phyloP scores from a whole-genome alignment of 1,140 invertebrate species.

The Saccostrea cuccullata region DNA sequence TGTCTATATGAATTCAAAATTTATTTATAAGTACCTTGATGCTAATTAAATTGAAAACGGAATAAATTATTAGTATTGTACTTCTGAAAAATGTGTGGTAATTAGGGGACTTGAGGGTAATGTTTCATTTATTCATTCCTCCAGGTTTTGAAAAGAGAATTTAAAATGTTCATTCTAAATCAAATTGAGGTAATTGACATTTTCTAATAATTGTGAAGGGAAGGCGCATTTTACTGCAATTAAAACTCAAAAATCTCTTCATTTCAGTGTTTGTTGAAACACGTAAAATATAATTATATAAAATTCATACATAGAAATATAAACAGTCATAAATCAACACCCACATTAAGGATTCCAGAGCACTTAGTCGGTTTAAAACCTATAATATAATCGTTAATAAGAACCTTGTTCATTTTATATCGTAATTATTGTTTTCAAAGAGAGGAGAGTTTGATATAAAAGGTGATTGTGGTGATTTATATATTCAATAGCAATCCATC shows the following conservation, averaged over 20 bases:
- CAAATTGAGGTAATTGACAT: too few species aligned
- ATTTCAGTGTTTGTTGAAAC: neutral
- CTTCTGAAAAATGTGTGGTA: too few species aligned
- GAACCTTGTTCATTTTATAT: neutral
- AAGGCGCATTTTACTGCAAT: neutral
- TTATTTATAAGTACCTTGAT: too few species aligned
- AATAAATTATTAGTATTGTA: too few species aligned
- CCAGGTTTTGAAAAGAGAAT: too few species aligned
- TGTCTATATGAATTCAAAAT: too few species aligned
- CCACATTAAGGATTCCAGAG: neutral
- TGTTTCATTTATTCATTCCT: too few species aligned
- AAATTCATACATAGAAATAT: neutral
- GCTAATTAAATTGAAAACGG: too few species aligned
- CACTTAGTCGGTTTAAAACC: neutral
- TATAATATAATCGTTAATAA: neutral
- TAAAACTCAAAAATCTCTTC: neutral
- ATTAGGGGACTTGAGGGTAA: too few species aligned
- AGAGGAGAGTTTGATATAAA: neutral
- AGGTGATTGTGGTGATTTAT: conserved; percentile 3
- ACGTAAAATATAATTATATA: neutral
- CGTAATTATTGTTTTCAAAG: conserved; percentile 14
- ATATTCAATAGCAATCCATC: neutral
- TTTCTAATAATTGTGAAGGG: too few species aligned
- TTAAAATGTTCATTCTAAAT: too few species aligned
- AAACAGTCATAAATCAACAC: neutral